Base-by-base conservation (phyloP, 1,140 invertebrate species). In the Cydia splendana region DNA sequence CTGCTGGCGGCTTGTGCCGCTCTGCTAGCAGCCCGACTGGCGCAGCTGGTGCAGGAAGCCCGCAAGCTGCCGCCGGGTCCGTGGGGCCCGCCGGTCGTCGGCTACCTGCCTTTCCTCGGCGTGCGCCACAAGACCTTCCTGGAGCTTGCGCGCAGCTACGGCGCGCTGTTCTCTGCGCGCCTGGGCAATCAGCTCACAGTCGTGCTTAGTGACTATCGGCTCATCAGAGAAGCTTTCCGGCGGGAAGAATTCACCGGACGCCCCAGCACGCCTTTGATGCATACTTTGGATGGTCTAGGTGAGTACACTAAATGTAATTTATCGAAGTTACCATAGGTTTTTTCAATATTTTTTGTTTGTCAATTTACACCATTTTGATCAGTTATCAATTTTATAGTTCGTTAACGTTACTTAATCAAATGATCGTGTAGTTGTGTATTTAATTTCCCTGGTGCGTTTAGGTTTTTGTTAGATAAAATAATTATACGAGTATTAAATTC, bases 271-370 rank as follows among this genome's bases (percentile, higher is more conserved):
- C 96, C 97, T 62, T 96, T 98, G 82, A 97, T 95, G 93, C 95
- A 96, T 81, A 96, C 98, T n/a, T 94, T 98, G 34, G 97, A 96
- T 84, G 97, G 97, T 83, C 98, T 97, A 77, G 98, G 97, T 98
- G 91, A 97, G 96, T 96, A 24, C 18, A 73, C 6, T 6, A 12
- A 62, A 62, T 62, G 6, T 18, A 18, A 7, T 18, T 18, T 18
- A 18, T 57, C 15, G 20, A 57, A 18, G 15, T 57, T 57, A 13
- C 12, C 45, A 2, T 5, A 15, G 45, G 65, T 45, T 38, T 65
- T 10, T 75, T 4, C 7, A 30, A 42, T 65, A 38, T 69, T 10
- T 57, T 78, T 38, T 28, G 65, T 65, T 30, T 28, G 18, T 65
- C 65, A 28, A 65, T 13, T 65, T 65, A 10, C n/a, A 28, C 28